Evolutionary conservation across 2,113 vertebrate species (phyloP), one percentile per base, ranked within the genome.

Genomic region (Hippolais icterina): DNA sequence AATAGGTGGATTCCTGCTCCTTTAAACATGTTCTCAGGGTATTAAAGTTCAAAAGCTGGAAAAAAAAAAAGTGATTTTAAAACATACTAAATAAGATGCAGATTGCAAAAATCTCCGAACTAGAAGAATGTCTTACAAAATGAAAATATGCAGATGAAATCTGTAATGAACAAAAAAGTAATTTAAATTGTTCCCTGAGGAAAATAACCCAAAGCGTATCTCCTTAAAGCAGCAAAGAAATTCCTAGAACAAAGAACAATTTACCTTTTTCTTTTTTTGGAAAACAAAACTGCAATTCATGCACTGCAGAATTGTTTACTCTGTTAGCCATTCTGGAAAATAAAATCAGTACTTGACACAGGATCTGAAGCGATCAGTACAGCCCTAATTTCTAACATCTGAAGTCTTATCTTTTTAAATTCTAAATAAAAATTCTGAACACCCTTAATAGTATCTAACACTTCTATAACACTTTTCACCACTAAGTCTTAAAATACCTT

Each of bases 61-160:
- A 49, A 61, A 84, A 49, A 61, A 84, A 84, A 54, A 60, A 52
- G 21, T 47, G 0, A 64, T 75, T 92, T 89, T n/a, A 11, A 61
- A 71, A 84, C 87, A 84, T 18, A 47, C 14, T 44, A 64, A 90
- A 74, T 88, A 72, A 84, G 65, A 82, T 59, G 42, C 59, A 79
- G 74, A 75, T 93, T 93, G 84, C n/a, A 35, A 85, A 94, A 72
- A 82, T 82, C 42, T 89, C 74, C 35, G 33, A 89, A 91, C 84
- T 54, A 82, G 17, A 74, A 70, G 42, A 93, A 84, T 17, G 53
- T 37, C 42, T 86, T 63, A 56, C 24, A 50, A 28, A 91, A 92
- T 9, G 2, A 90, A 93, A 91, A 77, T 41, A 74, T 46, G 41
- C 46, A 87, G 70, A 83, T 94, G 70, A 91, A 94, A 87, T 83